Evolutionary conservation across 2,888 invertebrate genomes (phyloP), one percentile per base, ranked within the genome.

Genomic region (Frankliniella fusca): DNA sequence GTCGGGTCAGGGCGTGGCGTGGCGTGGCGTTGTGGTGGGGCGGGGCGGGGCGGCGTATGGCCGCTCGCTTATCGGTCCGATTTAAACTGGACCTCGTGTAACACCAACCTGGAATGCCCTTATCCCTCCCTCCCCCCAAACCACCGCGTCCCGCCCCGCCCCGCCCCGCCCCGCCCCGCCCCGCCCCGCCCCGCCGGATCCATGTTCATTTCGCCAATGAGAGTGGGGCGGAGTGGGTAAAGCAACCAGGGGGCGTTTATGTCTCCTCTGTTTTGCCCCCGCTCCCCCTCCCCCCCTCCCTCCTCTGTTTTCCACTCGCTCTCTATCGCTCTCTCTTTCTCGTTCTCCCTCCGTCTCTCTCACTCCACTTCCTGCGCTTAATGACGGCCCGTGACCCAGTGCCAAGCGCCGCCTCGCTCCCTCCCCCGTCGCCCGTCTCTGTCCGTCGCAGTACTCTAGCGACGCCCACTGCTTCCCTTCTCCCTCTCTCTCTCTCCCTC

Each of bases 321-420:
- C 54, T 54, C 54, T 54, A 12, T 54, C 54, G 12, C 54, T 54
- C 54, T 54, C 54, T 54, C 54, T 54, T 20, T 54, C 61, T 61
- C 61, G 0, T 18, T 27, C 70, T 12, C 27, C 9, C 70, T 76
- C 0, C 10, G 23, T 27, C 23, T 76, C 10, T 76, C 70, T 27
- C 70, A 27, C 70, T 76, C 70, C 70, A 76, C 70, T 76, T 76
- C 70, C 70, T 76, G 70, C 23, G 70, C 23, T 76, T 76, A 76
- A 76, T 76, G 70, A 76, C 70, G 70, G 70, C 70, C 27, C 70
- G 70, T 76, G 70, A 76, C 70, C 70, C 70, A 76, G 70, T 76
- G 70, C 70, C 23, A 27, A 23, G 70, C 23, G 23, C 11, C 11
- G 9, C 23, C 70, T n/a, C 70, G 27, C 70, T 12, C 10, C 12